Conservation (phyloP, 2,888 invertebrate genomes). For the Laothoe populi region DNA sequence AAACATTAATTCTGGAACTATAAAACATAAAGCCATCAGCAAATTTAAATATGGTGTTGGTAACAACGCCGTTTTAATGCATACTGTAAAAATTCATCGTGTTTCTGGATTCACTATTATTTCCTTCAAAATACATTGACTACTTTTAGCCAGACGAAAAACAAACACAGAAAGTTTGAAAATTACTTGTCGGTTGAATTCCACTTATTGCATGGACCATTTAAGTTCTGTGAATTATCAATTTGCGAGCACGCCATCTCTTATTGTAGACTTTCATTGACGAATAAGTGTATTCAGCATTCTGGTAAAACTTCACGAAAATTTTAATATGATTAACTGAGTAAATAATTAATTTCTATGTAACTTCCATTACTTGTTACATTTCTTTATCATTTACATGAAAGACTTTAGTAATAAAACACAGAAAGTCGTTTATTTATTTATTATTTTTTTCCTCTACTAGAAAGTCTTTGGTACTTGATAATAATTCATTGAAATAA, state of each 20-base stretch:
- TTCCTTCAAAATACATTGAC: neutral
- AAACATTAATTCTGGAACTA: neutral
- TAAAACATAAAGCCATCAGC: neutral
- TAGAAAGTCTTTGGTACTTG: no score
- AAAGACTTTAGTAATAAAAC: no score
- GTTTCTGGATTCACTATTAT: slow-evolving; percentile 9
- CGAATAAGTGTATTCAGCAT: neutral
- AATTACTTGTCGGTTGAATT: neutral
- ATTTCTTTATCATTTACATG: no score
- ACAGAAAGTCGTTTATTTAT: no score
- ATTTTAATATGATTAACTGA: neutral
- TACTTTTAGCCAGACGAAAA: slow-evolving; percentile 3
- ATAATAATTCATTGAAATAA: no score
- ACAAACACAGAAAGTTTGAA: neutral
- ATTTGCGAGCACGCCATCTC: neutral
- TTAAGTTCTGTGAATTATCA: neutral
- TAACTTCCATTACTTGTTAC: no score
- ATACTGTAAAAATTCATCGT: neutral
- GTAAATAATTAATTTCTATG: neutral
- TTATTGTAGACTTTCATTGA: neutral
- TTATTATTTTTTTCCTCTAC: no score
- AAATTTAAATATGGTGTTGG: neutral
- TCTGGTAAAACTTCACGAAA: neutral
- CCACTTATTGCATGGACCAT: neutral
- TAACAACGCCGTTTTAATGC: neutral